These are phyloP conservation scores for Hemiscyllium ocellatum DNA, from an alignment of 2,113 vertebrate genomes.

Conservation along the genomic window DNA sequence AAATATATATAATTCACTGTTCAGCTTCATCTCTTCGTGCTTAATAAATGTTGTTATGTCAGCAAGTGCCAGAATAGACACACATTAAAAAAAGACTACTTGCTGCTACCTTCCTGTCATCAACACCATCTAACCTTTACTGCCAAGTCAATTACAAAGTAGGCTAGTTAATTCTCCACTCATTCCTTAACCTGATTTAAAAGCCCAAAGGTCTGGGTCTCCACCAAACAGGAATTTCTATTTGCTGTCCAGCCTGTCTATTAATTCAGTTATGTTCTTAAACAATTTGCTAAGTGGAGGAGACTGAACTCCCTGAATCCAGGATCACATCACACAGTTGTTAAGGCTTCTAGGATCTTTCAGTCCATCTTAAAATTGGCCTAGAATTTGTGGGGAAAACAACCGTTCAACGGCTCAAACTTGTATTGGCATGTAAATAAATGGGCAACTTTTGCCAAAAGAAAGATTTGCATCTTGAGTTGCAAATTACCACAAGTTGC, in stretches of 20 bases:
- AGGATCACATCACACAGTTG: neutral
- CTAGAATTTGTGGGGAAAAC: neutral
- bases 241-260: neutral
- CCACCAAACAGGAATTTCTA: neutral
- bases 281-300: neutral
- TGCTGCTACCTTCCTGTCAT: neutral
- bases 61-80: neutral
- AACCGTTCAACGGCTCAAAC: neutral
- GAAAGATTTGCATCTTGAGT: neutral
- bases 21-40: too few species aligned
- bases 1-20: neutral
- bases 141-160: neutral
- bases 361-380: neutral
- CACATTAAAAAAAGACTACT: neutral
- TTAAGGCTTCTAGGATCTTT: neutral
- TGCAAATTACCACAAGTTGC: neutral
- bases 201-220: neutral
- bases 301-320: neutral
- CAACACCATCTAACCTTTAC: neutral
- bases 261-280: neutral
- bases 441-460: neutral
- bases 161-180: neutral
- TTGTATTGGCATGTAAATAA: neutral
- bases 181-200: neutral
- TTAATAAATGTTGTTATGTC: neutral